Percentiles rank a stretch among this genome's conserved stretches.
phyloP scores from a whole-genome alignment of 1,140 invertebrate genomes.

The Drosophila malerkotliana region DNA sequence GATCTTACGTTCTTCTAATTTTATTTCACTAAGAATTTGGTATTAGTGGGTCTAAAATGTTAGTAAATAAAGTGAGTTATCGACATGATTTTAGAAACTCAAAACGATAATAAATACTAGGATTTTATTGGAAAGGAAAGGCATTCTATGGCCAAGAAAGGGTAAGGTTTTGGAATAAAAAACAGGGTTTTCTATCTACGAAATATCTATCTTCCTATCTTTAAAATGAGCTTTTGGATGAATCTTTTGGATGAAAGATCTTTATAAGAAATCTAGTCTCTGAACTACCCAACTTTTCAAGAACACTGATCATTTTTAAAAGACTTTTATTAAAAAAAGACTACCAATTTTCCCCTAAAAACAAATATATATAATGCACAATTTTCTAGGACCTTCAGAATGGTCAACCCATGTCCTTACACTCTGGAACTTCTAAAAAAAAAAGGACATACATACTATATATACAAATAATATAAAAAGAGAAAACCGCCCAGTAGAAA shows the following conservation, averaged over 20 bases:
- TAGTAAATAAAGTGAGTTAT: neutral
- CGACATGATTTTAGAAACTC: neutral
- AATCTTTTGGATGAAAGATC: too few species aligned
- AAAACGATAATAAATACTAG: neutral
- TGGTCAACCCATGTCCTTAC: constrained; percentile 21
- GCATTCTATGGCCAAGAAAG: neutral
- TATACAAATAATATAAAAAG: constrained; percentile 14
- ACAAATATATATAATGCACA: neutral
- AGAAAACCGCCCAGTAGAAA: constrained; percentile 34
- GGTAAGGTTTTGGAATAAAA: too few species aligned
- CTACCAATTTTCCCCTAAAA: too few species aligned
- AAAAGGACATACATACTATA: neutral
- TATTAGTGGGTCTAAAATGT: neutral
- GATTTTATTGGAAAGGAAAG: neutral
- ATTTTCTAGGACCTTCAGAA: neutral
- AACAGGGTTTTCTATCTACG: too few species aligned
- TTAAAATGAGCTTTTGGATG: too few species aligned
- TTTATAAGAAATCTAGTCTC: too few species aligned
- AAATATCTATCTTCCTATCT: too few species aligned
- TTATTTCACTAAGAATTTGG: neutral
- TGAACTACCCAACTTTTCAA: too few species aligned
- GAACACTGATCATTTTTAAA: neutral
- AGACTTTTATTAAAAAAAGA: neutral
- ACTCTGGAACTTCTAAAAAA: constrained; percentile 19
- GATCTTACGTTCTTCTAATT: neutral